Evolutionary conservation across 2,888 invertebrate species (phyloP).

Genomic region (Atherix ibis): DNA sequence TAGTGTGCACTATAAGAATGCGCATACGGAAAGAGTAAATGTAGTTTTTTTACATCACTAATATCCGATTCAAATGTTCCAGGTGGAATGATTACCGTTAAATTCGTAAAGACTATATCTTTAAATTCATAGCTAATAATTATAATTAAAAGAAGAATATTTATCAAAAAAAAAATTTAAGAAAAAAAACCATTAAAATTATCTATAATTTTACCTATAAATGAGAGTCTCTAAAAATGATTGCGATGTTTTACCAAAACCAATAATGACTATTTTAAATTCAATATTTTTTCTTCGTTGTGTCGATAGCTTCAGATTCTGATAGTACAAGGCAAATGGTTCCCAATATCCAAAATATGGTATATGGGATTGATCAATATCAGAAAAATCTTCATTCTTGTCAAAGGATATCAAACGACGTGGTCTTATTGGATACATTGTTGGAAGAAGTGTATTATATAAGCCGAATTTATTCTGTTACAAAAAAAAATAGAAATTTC

Average conservation of each 20-base stretch:
- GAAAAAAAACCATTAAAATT: slow-evolving; percentile 8
- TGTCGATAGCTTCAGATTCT: slow-evolving; percentile 35
- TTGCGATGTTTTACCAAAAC: slow-evolving; percentile 43
- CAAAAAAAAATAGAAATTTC: neutral
- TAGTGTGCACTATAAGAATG: slow-evolving; percentile 35
- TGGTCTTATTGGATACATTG: slow-evolving; percentile 9
- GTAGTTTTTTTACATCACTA: neutral
- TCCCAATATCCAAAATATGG: slow-evolving; percentile 5
- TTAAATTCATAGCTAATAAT: slow-evolving; percentile 25
- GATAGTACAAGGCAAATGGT: slow-evolving; percentile 33
- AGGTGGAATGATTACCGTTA: slow-evolving; percentile 51
- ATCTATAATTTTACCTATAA: slow-evolving; percentile 30
- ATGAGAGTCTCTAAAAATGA: slow-evolving; percentile 43
- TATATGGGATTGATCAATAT: slow-evolving; percentile 7
- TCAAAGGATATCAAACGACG: slow-evolving; percentile 1
- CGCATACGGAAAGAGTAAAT: neutral
- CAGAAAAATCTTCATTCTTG: slow-evolving; percentile 1
- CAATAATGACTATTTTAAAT: slow-evolving; percentile 43
- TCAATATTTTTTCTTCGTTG: slow-evolving; percentile 36
- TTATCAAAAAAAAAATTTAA: neutral
- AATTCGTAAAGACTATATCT: slow-evolving; percentile 46
- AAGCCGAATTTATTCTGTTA: slow-evolving; percentile 4
- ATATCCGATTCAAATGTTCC: slow-evolving; percentile 31
- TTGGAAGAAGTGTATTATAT: slow-evolving; percentile 18
- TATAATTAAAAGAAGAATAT: slow-evolving; percentile 9